Percentiles rank a stretch among this genome's conserved stretches.
phyloP scores from a whole-genome alignment of 2,113 vertebrate species.

The Origma solitaria region DNA sequence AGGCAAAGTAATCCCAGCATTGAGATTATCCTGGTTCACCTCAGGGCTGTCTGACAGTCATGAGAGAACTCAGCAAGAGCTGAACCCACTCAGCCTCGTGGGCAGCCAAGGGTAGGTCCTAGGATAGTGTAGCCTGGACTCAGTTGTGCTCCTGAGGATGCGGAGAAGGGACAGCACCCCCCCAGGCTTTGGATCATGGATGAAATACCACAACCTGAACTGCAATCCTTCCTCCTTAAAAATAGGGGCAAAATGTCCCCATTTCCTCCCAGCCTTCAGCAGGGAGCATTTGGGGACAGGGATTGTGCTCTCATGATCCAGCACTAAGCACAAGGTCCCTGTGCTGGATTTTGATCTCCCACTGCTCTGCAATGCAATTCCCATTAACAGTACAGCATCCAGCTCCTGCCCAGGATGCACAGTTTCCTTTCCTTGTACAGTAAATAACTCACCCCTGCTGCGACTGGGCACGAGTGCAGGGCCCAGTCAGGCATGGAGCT shows the following conservation, averaged over 20 bases:
- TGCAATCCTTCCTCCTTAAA: not conserved
- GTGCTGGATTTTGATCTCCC: not conserved
- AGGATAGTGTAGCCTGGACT: not conserved
- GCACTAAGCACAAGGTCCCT: not conserved
- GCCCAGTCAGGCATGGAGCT: not conserved
- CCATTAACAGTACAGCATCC: rapidly evolving
- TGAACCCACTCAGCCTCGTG: not conserved
- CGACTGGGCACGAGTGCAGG: rapidly evolving
- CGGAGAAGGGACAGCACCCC: not conserved
- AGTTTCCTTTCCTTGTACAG: not conserved
- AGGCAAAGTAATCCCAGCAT: not conserved
- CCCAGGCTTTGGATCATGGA: not conserved
- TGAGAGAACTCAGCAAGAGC: not conserved
- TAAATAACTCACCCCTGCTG: not conserved
- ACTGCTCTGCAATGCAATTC: not conserved
- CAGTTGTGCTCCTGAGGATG: not conserved
- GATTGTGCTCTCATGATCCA: not conserved
- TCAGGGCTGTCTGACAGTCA: not conserved
- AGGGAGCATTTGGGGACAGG: not conserved
- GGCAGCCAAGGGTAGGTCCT: not conserved
- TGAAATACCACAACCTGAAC: not conserved
- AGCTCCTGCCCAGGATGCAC: not conserved
- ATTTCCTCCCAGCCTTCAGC: not conserved
- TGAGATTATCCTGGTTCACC: not conserved
- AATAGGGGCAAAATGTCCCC: not conserved